These are phyloP conservation scores for Drosophila melanosoma DNA, from an alignment of 2,888 invertebrate species.

Conservation along the genomic window DNA sequence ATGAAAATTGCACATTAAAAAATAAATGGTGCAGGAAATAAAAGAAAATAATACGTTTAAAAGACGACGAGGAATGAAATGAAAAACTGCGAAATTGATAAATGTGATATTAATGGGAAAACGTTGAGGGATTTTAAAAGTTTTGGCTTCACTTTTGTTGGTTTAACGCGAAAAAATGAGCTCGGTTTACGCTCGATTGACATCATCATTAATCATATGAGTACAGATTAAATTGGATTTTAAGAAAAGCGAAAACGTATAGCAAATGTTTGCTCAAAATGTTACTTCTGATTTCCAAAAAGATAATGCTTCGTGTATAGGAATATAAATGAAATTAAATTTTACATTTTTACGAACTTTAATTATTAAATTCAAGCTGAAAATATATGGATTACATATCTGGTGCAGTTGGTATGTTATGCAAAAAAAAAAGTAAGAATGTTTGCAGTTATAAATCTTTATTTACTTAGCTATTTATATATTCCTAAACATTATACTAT, in stretches of 20 bases:
- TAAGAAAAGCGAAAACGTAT: constrained; percentile 23
- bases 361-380: neutral
- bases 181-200: constrained; percentile 64
- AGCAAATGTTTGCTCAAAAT: constrained; percentile 4
- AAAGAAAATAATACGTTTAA: constrained; percentile 67
- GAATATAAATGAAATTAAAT: neutral
- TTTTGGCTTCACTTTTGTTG: constrained; percentile 55
- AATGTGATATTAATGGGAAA: constrained; percentile 79
- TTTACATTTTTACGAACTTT: neutral
- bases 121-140: constrained; percentile 73
- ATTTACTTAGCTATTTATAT: neutral
- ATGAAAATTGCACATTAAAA: constrained; percentile 65
- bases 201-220: constrained; percentile 68
- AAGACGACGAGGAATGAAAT: constrained; percentile 62
- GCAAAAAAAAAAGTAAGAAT: neutral
- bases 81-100: constrained; percentile 80
- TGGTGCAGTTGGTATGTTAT: too few relatives aligned
- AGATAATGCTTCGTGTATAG: neutral
- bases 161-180: constrained; percentile 61
- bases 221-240: constrained; percentile 16
- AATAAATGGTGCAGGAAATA: constrained; percentile 37
- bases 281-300: neutral
- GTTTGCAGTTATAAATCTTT: neutral
- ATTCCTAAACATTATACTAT: neutral
- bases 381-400: too few relatives aligned